A percentile compares a stretch with the other conserved stretches of the same genome.
Evolutionary conservation across 1,140 invertebrate genomes (phyloP).

Genomic region (Drosophila bocki): DNA sequence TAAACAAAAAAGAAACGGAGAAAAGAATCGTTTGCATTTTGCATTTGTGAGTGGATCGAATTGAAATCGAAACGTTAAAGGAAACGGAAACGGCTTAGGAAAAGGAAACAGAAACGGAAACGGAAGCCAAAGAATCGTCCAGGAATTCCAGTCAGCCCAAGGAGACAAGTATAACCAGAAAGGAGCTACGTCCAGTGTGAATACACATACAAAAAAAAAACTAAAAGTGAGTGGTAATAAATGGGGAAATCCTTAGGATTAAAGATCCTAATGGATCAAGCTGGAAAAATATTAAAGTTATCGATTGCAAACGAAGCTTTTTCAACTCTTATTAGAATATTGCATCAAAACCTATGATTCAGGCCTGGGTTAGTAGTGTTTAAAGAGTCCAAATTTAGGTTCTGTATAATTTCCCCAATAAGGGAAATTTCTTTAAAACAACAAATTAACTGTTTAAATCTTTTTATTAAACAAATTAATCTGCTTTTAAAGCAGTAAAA

Average conservation of each 20-base stretch:
- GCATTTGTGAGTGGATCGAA: constrained; percentile 39
- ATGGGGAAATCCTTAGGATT: neutral
- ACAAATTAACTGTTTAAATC: neutral
- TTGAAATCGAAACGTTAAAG: constrained; percentile 6
- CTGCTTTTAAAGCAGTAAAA: neutral
- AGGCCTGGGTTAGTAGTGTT: too few species aligned
- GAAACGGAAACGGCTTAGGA: neutral
- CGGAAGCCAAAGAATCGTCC: constrained; percentile 1
- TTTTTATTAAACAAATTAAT: neutral
- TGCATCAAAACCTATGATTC: neutral
- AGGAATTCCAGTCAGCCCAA: constrained; percentile 21
- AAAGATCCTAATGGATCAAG: neutral
- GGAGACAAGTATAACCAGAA: too few species aligned
- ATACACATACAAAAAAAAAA: neutral
- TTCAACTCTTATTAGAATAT: neutral
- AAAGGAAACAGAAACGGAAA: neutral
- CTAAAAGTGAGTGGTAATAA: constrained; percentile 7
- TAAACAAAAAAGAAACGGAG: neutral
- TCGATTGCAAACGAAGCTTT: neutral
- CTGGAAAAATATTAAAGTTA: neutral
- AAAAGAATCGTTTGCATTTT: constrained; percentile 30
- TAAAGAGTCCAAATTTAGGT: too few species aligned
- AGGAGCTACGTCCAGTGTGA: constrained; percentile 7
- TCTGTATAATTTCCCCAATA: neutral
- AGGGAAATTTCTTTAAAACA: neutral